These are phyloP conservation scores for Mesitornis unicolor DNA, from an alignment of 2,113 vertebrate genomes.

Conservation along the genomic window DNA sequence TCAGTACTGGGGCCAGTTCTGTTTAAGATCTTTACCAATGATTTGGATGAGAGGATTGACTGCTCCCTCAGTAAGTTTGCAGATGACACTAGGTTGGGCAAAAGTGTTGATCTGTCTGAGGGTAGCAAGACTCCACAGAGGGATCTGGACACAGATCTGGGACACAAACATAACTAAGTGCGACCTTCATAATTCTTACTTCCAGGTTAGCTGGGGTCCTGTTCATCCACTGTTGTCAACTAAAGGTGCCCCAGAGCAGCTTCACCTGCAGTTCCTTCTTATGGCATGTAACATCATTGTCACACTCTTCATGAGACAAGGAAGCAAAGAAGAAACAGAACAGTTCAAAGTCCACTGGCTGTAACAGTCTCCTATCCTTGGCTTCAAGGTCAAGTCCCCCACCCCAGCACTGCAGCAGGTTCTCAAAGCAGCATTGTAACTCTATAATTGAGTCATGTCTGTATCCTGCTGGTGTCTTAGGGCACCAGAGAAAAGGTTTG, in stretches of 20 bases:
- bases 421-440: neutral
- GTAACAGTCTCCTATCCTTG: neutral
- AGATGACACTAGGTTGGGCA: too few species aligned
- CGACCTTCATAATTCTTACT: neutral
- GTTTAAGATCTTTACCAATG: too few species aligned
- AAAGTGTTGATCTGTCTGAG: too few species aligned
- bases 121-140: too few species aligned
- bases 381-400: neutral
- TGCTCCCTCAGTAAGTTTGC: too few species aligned
- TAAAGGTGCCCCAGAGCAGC: neutral
- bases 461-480: neutral
- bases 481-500: neutral
- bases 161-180: fast-evolving
- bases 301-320: fast-evolving
- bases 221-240: neutral
- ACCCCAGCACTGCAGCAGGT: neutral
- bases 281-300: neutral
- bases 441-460: neutral
- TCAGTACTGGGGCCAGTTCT: too few species aligned
- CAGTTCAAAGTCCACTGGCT: too few species aligned
- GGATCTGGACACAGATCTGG: too few species aligned
- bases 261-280: neutral
- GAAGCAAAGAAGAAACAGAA: neutral
- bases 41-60: too few species aligned
- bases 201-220: neutral